Percentiles rank a stretch among this genome's conserved stretches.
Evolutionary conservation across 2,888 invertebrate genomes (phyloP).

Genomic region (Phalera bucephala): DNA sequence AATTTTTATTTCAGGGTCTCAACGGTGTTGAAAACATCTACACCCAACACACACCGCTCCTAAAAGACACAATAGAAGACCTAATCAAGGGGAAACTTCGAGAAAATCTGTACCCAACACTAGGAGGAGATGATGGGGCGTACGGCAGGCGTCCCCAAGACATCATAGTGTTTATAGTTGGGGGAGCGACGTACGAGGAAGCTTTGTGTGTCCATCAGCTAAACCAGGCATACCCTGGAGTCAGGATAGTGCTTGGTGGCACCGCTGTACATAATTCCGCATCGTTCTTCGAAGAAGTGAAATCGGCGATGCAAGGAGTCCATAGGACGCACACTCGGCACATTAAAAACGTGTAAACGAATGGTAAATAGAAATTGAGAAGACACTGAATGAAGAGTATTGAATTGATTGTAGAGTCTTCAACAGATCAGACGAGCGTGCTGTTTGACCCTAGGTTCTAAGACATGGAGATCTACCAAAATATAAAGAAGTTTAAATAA

Average conservation of each 20-base stretch:
- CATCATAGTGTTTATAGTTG: slow-evolving; percentile 97
- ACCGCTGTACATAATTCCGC: slow-evolving; percentile 94
- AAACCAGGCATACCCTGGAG: slow-evolving; percentile 86
- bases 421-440: too few species aligned
- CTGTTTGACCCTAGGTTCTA: too few species aligned
- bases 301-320: slow-evolving; percentile 85
- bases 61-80: slow-evolving; percentile 95
- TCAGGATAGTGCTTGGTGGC: slow-evolving; percentile 93
- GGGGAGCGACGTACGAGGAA: slow-evolving; percentile 98
- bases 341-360: slow-evolving; percentile 69
- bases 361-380: too few species aligned
- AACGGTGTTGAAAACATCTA: slow-evolving; percentile 99
- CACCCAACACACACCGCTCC: slow-evolving; percentile 97
- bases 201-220: slow-evolving; percentile 92
- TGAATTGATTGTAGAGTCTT: too few species aligned
- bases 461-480: too few species aligned
- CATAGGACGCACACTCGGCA: slow-evolving; percentile 85
- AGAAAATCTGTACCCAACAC: slow-evolving; percentile 92
- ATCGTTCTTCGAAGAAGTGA: slow-evolving; percentile 90
- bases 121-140: slow-evolving; percentile 84
- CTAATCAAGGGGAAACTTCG: slow-evolving; percentile 94
- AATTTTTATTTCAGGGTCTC: slow-evolving; percentile 84
- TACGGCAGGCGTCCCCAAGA: slow-evolving; percentile 90
- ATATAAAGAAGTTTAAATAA: too few species aligned
- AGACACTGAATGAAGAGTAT: too few species aligned